Evolutionary conservation across 2,797 vertebrate genomes (phyloP).

Genomic region (Pseudocheirus occidentalis): DNA sequence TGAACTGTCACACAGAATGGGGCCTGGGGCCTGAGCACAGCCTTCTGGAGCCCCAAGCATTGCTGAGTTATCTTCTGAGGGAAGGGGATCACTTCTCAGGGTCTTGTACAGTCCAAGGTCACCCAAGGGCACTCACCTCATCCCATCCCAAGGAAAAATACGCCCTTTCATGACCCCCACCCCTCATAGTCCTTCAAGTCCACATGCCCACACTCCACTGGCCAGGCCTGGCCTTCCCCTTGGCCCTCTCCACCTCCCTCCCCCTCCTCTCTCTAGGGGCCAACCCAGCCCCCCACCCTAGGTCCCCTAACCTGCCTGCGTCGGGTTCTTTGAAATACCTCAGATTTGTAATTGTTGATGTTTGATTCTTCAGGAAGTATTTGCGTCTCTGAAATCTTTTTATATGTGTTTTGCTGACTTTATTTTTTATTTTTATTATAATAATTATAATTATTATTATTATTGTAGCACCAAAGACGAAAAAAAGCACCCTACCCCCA

Average conservation of each 20-base stretch:
- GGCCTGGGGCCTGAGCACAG: neutral
- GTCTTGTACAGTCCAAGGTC: conserved; percentile 16
- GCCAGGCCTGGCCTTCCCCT: conserved; percentile 44
- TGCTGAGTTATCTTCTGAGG: neutral
- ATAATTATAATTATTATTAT: conserved; percentile 62
- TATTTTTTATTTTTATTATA: conserved; percentile 75
- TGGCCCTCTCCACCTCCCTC: neutral
- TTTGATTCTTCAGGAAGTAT: conserved; percentile 85
- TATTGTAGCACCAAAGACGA: conserved; percentile 85
- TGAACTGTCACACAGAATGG: neutral
- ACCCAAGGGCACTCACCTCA: neutral
- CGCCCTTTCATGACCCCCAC: neutral
- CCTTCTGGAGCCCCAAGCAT: conserved; percentile 13
- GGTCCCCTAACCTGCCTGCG: conserved; percentile 68
- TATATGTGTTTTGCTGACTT: conserved; percentile 83
- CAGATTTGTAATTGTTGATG: conserved; percentile 84
- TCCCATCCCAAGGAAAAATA: neutral
- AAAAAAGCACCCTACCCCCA: conserved; percentile 68
- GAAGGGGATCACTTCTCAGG: neutral
- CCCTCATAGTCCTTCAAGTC: neutral
- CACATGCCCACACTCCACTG: neutral
- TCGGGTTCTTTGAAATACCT: conserved; percentile 87
- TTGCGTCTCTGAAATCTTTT: conserved; percentile 84
- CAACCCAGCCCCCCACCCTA: conserved; percentile 46
- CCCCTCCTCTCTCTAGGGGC: conserved; percentile 62